Evolutionary conservation across 2,113 vertebrate species (phyloP).

Genomic region (Falco punctatus): DNA sequence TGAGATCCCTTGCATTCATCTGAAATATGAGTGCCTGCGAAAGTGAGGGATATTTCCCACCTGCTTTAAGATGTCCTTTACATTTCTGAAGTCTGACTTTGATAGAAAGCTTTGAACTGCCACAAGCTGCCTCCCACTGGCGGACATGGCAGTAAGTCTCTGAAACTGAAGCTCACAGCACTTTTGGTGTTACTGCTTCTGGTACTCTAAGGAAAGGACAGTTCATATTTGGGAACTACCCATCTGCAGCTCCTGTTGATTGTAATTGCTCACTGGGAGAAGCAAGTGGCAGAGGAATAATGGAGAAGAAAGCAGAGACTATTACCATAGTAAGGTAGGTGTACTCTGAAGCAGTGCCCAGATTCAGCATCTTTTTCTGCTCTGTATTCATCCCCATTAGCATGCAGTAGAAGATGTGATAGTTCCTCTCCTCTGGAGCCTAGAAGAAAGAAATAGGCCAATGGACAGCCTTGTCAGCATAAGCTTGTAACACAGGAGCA

Average conservation of each 20-base stretch:
- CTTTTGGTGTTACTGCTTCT: not conserved
- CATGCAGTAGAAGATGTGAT: slow-evolving; percentile 98
- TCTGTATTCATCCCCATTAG: slow-evolving; percentile 89
- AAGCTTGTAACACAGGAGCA: not conserved
- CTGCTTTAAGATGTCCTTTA: not conserved
- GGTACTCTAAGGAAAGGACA: not conserved
- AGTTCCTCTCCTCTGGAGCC: slow-evolving; percentile 93
- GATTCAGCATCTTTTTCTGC: slow-evolving; percentile 88
- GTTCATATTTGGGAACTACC: not conserved
- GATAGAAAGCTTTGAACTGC: not conserved
- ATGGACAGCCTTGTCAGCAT: not conserved
- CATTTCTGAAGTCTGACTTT: not conserved
- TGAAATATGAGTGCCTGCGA: not conserved
- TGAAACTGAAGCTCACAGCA: not conserved
- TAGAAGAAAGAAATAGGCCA: slow-evolving; percentile 51
- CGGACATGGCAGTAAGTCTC: not conserved
- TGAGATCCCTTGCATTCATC: not conserved
- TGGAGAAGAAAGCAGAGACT: not conserved
- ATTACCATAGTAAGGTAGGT: slow-evolving; percentile 90
- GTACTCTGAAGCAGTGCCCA: slow-evolving; percentile 87
- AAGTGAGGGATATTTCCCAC: not conserved
- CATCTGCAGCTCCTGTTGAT: not conserved
- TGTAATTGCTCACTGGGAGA: not conserved
- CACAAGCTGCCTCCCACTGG: not conserved
- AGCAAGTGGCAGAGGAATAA: not conserved